phyloP scores from a whole-genome alignment of 2,797 vertebrate species.

The Tachyglossus aculeatus region DNA sequence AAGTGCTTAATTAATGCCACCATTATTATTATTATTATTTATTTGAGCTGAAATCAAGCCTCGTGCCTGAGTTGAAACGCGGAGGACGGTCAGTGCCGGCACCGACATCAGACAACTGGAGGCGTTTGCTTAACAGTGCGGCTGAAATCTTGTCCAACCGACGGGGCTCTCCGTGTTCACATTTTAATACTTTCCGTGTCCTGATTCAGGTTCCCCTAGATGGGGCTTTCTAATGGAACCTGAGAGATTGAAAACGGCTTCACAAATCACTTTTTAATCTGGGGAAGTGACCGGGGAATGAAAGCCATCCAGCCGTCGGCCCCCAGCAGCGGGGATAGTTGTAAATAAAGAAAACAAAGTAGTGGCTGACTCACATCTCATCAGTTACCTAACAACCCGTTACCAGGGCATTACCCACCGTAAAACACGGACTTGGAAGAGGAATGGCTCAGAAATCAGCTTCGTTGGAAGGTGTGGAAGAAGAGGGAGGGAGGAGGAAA shows the following conservation, averaged over 20 bases:
- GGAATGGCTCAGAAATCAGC: slow-evolving; percentile 61
- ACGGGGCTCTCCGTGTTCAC: neutral
- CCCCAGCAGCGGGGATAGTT: slow-evolving; percentile 54
- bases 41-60: neutral
- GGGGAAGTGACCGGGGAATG: slow-evolving; percentile 55
- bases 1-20: too few relatives aligned
- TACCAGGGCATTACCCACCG: slow-evolving; percentile 70
- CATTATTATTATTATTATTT: too few relatives aligned
- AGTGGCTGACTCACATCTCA: slow-evolving; percentile 65
- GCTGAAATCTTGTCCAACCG: neutral
- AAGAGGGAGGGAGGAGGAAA: neutral
- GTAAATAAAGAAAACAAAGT: slow-evolving; percentile 76
- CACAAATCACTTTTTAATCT: slow-evolving; percentile 66
- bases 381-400: slow-evolving; percentile 71
- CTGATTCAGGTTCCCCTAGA: slow-evolving; percentile 51
- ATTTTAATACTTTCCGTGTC: slow-evolving; percentile 42
- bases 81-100: neutral
- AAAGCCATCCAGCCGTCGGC: slow-evolving; percentile 55
- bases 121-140: neutral
- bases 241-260: slow-evolving; percentile 67
- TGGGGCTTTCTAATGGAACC: slow-evolving; percentile 56
- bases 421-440: slow-evolving; percentile 60
- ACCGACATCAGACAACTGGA: neutral
- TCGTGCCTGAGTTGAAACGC: neutral
- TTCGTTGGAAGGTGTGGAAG: slow-evolving; percentile 21